These are phyloP conservation scores for Caenorhabditis briggsae DNA, from an alignment of 1,140 invertebrate genomes.

Conservation along the genomic window DNA sequence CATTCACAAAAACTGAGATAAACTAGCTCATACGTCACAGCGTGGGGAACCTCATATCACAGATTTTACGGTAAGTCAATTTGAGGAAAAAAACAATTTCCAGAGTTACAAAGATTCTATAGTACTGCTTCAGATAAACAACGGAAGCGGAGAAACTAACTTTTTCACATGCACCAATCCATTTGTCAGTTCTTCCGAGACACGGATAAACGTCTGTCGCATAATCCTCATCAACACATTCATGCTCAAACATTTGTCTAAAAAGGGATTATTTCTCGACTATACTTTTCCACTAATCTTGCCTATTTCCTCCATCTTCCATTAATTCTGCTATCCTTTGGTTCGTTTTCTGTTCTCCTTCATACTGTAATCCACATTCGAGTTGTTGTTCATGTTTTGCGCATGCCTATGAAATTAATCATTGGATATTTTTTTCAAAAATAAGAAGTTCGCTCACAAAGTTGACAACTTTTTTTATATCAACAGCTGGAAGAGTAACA, in stretches of 20 bases:
- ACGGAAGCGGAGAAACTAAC: neutral
- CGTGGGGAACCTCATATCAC: no score
- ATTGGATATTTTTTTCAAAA: neutral
- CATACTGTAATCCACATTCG: slow-evolving; percentile 63
- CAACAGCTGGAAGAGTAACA: slow-evolving; percentile 59
- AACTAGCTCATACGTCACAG: no score
- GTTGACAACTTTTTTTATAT: slow-evolving; percentile 62
- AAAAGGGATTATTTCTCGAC: neutral
- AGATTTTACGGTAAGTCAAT: no score
- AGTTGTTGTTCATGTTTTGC: slow-evolving; percentile 67
- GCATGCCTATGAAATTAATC: slow-evolving; percentile 25
- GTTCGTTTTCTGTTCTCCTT: slow-evolving; percentile 64
- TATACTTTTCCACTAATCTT: neutral
- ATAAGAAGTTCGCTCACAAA: slow-evolving; percentile 44
- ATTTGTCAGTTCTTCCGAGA: slow-evolving; percentile 53
- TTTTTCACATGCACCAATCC: slow-evolving; percentile 20
- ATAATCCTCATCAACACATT: slow-evolving; percentile 61
- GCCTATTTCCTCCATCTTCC: slow-evolving; percentile 63
- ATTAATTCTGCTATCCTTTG: slow-evolving; percentile 64
- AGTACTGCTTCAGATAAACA: neutral
- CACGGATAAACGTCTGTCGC: slow-evolving; percentile 62
- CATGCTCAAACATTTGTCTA: slow-evolving; percentile 65
- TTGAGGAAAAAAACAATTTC: no score
- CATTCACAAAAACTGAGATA: no score
- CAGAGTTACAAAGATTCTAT: no score